Evolutionary conservation across 2,797 vertebrate genomes (phyloP).

Genomic region (Lemur catta): DNA sequence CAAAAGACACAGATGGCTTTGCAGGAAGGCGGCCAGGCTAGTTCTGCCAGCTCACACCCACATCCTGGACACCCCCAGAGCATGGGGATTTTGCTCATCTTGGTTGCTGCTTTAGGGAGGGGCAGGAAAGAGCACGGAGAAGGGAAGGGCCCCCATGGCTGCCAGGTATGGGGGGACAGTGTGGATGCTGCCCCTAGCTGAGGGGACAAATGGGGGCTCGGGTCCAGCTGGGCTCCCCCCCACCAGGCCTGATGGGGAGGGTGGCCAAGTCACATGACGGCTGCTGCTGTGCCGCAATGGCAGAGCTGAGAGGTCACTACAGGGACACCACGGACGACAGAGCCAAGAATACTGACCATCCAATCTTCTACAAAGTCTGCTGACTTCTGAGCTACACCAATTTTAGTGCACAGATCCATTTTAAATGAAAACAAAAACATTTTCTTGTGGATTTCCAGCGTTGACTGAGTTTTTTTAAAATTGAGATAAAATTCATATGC

Average conservation of each 20-base stretch:
- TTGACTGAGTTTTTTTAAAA: not conserved
- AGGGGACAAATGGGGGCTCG: not conserved
- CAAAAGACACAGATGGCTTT: too few relatives aligned
- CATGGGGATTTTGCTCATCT: not conserved
- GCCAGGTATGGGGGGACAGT: not conserved
- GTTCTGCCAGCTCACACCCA: not conserved
- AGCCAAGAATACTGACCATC: too few relatives aligned
- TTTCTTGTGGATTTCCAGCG: not conserved
- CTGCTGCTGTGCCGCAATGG: fast-evolving
- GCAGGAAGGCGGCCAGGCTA: not conserved
- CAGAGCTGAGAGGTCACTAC: fast-evolving
- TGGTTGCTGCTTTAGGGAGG: not conserved
- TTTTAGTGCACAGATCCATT: not conserved
- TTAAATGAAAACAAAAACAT: not conserved
- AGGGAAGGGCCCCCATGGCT: not conserved
- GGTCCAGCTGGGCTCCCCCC: not conserved
- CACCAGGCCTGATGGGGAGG: not conserved
- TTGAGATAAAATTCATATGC: not conserved
- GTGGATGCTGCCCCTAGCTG: not conserved
- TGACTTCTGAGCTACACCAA: not conserved
- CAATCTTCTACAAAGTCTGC: not conserved
- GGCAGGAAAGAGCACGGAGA: not conserved
- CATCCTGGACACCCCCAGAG: not conserved
- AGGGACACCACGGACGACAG: not conserved
- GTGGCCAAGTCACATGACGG: fast-evolving